These are phyloP conservation scores for Periophthalmus modestus DNA, from an alignment of 2,113 vertebrate species.

Conservation along the genomic window DNA sequence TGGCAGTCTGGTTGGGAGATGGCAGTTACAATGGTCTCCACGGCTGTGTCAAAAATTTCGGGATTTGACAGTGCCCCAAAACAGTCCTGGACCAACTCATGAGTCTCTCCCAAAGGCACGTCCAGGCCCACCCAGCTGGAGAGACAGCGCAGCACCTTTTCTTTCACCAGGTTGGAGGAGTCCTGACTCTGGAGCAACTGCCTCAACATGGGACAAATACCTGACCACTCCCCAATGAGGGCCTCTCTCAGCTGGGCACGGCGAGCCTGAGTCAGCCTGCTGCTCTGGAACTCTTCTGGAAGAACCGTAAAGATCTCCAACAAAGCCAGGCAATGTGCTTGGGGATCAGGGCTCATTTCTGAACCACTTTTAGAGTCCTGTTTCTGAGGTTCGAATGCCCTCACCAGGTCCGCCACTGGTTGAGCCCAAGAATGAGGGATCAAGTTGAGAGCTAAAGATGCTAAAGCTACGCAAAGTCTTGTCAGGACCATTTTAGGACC, in stretches of 20 bases:
- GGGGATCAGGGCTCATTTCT: slow-evolving; percentile 49
- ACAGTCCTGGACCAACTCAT: slow-evolving; percentile 88
- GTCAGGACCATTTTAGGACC: slow-evolving; percentile 96
- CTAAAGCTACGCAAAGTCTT: slow-evolving; percentile 90
- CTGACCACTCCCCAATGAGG: slow-evolving; percentile 84
- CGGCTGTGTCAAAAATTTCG: slow-evolving; percentile 91
- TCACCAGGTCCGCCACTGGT: slow-evolving; percentile 91
- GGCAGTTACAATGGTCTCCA: slow-evolving; percentile 91
- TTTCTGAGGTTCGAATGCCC: slow-evolving; percentile 84
- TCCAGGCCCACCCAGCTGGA: slow-evolving; percentile 94
- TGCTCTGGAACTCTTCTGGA: slow-evolving; percentile 95
- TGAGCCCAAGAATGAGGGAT: slow-evolving; percentile 91
- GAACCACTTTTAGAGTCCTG: slow-evolving; percentile 78
- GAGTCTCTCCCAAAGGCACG: slow-evolving; percentile 87
- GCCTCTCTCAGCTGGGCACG: slow-evolving; percentile 86
- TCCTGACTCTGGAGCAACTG: slow-evolving; percentile 90
- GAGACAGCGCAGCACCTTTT: slow-evolving; percentile 90
- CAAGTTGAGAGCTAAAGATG: slow-evolving; percentile 91
- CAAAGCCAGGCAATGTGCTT: slow-evolving; percentile 85
- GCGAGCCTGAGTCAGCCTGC: slow-evolving; percentile 85
- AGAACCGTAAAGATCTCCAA: slow-evolving; percentile 92
- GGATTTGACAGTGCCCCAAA: slow-evolving; percentile 85
- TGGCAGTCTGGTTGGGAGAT: slow-evolving; percentile 95
- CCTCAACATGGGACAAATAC: slow-evolving; percentile 88
- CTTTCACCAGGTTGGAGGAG: slow-evolving; percentile 77